phyloP scores from a whole-genome alignment of 2,797 vertebrate species.

The Cossypha dichroa region DNA sequence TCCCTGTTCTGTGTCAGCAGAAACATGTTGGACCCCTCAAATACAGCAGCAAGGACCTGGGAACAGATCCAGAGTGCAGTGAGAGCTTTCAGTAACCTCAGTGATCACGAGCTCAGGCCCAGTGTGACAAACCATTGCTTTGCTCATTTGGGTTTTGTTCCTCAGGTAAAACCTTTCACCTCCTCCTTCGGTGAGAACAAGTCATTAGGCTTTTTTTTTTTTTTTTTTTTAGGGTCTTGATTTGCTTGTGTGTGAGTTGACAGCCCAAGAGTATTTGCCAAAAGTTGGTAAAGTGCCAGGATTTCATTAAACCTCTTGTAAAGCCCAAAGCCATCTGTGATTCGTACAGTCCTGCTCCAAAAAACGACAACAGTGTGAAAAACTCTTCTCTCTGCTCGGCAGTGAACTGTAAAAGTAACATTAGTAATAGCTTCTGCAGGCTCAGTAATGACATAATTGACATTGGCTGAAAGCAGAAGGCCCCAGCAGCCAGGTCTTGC shows the following conservation, averaged over 20 bases:
- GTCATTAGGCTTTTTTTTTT: neutral
- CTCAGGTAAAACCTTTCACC: slow-evolving; percentile 66
- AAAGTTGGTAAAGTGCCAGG: slow-evolving; percentile 72
- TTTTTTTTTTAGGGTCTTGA: neutral
- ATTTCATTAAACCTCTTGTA: slow-evolving; percentile 82
- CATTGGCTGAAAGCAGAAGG: slow-evolving; percentile 71
- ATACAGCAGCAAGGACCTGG: neutral
- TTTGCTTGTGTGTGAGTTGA: slow-evolving; percentile 53
- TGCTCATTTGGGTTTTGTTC: slow-evolving; percentile 49
- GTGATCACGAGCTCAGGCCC: neutral
- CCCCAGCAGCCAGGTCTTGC: slow-evolving; percentile 37
- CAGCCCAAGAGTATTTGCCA: slow-evolving; percentile 66
- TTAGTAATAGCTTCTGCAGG: slow-evolving; percentile 83
- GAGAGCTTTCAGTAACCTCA: neutral
- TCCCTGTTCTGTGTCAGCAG: neutral
- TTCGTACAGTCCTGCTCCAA: slow-evolving; percentile 77
- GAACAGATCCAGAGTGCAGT: neutral
- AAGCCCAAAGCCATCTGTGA: slow-evolving; percentile 80
- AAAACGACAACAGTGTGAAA: slow-evolving; percentile 81
- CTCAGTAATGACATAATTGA: slow-evolving; percentile 78
- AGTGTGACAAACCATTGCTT: neutral
- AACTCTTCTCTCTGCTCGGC: slow-evolving; percentile 78
- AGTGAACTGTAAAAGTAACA: slow-evolving; percentile 81
- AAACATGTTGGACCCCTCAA: neutral
- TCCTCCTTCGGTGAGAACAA: slow-evolving; percentile 20